Conservation (phyloP, 2,797 vertebrate species). For the Merluccius polli region DNA sequence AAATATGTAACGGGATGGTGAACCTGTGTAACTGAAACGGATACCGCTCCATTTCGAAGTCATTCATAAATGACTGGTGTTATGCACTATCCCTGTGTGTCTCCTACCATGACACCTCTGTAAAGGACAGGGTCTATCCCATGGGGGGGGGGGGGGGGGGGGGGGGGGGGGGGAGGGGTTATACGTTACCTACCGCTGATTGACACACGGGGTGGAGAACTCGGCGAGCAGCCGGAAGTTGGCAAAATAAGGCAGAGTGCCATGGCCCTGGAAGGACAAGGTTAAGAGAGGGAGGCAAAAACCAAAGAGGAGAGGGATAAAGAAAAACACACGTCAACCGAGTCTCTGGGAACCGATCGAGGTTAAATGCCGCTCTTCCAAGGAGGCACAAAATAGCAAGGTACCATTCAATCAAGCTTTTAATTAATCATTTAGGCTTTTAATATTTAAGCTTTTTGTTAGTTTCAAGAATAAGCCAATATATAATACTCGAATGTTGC, state of each 20-base stretch:
- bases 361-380: neutral
- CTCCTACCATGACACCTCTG: neutral
- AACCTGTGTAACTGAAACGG: too few species aligned
- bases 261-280: slow-evolving; percentile 77
- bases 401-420: neutral
- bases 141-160: slow-evolving; percentile 4
- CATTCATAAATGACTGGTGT: neutral
- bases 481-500: neutral
- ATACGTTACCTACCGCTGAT: slow-evolving; percentile 89
- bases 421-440: neutral
- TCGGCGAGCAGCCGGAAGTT: slow-evolving; percentile 97
- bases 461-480: neutral
- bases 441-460: neutral
- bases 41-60: too few species aligned
- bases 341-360: slow-evolving; percentile 26
- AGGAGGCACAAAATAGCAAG: neutral
- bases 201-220: slow-evolving; percentile 98
- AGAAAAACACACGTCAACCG: slow-evolving; percentile 44
- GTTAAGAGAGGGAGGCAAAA: slow-evolving; percentile 60
- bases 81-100: too few species aligned
- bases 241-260: slow-evolving; percentile 90
- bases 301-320: slow-evolving; percentile 41
- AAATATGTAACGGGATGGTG: too few species aligned
- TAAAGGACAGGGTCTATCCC: neutral
- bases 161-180: slow-evolving; percentile 7